Conservation (phyloP, 2,797 vertebrate genomes). For the Selene dorsalis region DNA sequence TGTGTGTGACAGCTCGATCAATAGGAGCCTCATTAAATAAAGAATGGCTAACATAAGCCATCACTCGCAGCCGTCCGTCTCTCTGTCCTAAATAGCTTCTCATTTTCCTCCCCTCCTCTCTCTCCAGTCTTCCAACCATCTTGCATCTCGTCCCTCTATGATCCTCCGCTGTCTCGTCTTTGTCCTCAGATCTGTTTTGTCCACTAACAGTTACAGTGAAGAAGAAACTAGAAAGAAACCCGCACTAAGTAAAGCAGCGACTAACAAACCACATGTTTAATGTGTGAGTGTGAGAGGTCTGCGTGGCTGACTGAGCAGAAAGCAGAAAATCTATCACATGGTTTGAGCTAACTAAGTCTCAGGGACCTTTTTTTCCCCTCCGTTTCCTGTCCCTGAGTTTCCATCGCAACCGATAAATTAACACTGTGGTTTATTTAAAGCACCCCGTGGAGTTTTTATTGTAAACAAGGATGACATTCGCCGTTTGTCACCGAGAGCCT, state of each 20-base stretch:
- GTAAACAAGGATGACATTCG: conserved; percentile 28
- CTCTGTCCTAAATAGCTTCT: conserved; percentile 36
- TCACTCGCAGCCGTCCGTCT: conserved; percentile 53
- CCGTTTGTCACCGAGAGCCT: conserved; percentile 13
- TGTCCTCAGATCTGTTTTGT: not conserved
- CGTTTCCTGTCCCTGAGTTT: conserved; percentile 10
- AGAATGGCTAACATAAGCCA: conserved; percentile 66
- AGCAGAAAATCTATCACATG: conserved; percentile 31
- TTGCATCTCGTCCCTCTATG: not conserved
- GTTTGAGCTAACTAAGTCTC: conserved; percentile 16
- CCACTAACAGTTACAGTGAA: not conserved
- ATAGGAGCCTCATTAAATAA: conserved; percentile 66
- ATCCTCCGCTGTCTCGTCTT: not conserved
- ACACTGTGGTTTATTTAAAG: conserved; percentile 17
- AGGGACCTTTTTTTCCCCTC: not conserved
- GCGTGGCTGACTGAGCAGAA: conserved; percentile 55
- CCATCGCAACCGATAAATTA: not conserved
- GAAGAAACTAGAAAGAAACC: not conserved
- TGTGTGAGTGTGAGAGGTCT: conserved; percentile 27
- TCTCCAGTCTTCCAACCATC: conserved; percentile 7
- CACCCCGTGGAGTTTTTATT: not conserved
- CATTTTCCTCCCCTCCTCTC: conserved; percentile 30
- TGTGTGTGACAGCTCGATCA: conserved; percentile 41
- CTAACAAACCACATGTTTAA: conserved; percentile 54
- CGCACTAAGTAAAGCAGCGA: conserved; percentile 9